Conservation (phyloP, 2,113 vertebrate genomes). For the Bos indicus region DNA sequence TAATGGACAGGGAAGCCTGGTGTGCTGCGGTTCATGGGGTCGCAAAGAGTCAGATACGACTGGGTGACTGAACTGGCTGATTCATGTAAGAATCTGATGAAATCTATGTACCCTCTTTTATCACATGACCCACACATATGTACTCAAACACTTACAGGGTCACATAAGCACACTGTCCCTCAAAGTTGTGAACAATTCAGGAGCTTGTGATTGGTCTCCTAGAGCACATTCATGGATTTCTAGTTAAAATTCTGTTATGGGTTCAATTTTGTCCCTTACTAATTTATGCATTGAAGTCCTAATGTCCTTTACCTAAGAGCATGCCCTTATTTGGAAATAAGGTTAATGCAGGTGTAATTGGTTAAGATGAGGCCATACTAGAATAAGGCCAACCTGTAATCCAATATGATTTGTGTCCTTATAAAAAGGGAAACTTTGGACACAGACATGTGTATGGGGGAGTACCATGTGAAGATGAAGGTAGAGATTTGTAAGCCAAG, state of each 20-base stretch:
- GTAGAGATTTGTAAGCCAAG: not conserved
- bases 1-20: not conserved
- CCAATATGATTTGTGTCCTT: not conserved
- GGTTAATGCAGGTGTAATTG: not conserved
- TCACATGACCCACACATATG: not conserved
- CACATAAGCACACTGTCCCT: not conserved
- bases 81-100: not conserved
- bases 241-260: not conserved
- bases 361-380: not conserved
- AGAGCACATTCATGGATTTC: not conserved
- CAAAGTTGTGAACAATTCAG: not conserved
- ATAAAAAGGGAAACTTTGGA: not conserved
- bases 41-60: not conserved
- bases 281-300: not conserved
- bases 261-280: not conserved
- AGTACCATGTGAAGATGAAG: not conserved
- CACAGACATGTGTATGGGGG: not conserved
- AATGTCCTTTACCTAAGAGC: not conserved
- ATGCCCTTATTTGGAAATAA: not conserved
- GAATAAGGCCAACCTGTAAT: not conserved
- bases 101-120: not conserved
- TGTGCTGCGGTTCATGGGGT: not conserved
- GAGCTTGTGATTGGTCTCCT: not conserved
- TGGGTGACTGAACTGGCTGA: not conserved
- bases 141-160: not conserved